Conservation (phyloP, 2,113 vertebrate genomes). For the Verasper variegatus region DNA sequence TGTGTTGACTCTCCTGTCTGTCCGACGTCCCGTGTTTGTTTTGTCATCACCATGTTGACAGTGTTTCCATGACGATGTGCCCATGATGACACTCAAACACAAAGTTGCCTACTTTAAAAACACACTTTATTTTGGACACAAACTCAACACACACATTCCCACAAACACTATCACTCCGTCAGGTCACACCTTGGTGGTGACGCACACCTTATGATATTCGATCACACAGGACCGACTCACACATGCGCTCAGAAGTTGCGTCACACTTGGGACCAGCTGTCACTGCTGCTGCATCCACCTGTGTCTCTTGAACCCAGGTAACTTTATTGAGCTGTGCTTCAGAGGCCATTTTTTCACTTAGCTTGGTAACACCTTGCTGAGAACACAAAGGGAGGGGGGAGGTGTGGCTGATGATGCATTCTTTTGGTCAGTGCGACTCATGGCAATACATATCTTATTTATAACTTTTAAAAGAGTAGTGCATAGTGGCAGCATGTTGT, state of each 20-base stretch:
- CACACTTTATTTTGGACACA: slow-evolving; percentile 24
- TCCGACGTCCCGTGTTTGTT: slow-evolving; percentile 65
- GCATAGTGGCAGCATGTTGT: too few relatives aligned
- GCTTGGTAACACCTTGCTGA: too few relatives aligned
- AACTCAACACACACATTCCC: background rate
- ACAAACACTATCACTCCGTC: slow-evolving; percentile 51
- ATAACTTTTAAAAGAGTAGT: too few relatives aligned
- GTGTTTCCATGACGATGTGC: slow-evolving; percentile 40
- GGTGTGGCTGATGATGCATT: too few relatives aligned
- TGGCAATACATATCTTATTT: too few relatives aligned
- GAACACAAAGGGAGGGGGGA: too few relatives aligned
- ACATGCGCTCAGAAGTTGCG: slow-evolving; percentile 2
- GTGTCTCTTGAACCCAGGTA: slow-evolving; percentile 28
- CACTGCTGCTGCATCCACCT: slow-evolving; percentile 4
- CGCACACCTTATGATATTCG: slow-evolving; percentile 87
- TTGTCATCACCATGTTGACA: slow-evolving; percentile 52
- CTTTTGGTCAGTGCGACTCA: too few relatives aligned
- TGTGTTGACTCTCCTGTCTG: slow-evolving; percentile 51
- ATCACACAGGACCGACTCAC: slow-evolving; percentile 35
- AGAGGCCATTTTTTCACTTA: too few relatives aligned
- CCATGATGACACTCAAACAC: slow-evolving; percentile 18
- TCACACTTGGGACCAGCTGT: slow-evolving; percentile 43
- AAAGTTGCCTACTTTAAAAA: slow-evolving; percentile 44
- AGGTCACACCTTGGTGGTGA: slow-evolving; percentile 51
- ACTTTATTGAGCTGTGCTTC: too few relatives aligned